These are phyloP conservation scores for Netelia virgata DNA, from an alignment of 2,888 invertebrate species.

Conservation along the genomic window DNA sequence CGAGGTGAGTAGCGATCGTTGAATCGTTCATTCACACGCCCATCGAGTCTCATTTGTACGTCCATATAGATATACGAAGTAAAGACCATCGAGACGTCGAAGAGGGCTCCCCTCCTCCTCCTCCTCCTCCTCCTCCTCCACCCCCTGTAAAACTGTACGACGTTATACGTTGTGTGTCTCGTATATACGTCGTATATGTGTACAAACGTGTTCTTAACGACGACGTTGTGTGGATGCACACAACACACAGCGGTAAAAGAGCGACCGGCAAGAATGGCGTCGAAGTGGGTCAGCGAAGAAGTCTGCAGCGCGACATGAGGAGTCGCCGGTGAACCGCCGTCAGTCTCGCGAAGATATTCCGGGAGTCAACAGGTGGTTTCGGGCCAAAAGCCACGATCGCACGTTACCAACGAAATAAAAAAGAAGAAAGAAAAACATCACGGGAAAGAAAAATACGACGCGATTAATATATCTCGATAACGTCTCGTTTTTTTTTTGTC, in stretches of 20 bases:
- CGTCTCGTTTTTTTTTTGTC: neutral
- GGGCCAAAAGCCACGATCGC: slow-evolving; percentile 49
- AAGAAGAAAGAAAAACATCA: neutral
- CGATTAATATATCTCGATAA: neutral
- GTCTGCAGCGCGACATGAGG: slow-evolving; percentile 81
- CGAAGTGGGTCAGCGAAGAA: slow-evolving; percentile 83
- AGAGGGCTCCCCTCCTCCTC: too few species aligned
- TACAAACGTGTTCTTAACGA: slow-evolving; percentile 45
- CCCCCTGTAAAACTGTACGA: too few species aligned
- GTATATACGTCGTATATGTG: neutral
- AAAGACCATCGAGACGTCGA: neutral
- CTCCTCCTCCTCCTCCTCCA: too few species aligned
- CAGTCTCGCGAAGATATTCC: slow-evolving; percentile 84
- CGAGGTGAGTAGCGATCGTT: slow-evolving; percentile 13
- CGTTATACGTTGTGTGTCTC: too few species aligned
- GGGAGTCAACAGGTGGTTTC: slow-evolving; percentile 83
- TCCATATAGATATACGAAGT: neutral
- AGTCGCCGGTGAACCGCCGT: slow-evolving; percentile 80
- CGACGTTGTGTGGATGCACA: slow-evolving; percentile 42
- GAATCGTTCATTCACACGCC: slow-evolving; percentile 48
- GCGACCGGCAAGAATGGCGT: slow-evolving; percentile 64
- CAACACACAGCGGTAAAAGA: slow-evolving; percentile 58
- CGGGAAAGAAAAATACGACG: neutral
- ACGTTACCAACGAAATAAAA: slow-evolving; percentile 18
- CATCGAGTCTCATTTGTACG: neutral